A percentile compares a stretch with the other conserved stretches of the same genome.
phyloP scores from a whole-genome alignment of 2,797 vertebrate genomes.

The Enteromius trimaculatus region DNA sequence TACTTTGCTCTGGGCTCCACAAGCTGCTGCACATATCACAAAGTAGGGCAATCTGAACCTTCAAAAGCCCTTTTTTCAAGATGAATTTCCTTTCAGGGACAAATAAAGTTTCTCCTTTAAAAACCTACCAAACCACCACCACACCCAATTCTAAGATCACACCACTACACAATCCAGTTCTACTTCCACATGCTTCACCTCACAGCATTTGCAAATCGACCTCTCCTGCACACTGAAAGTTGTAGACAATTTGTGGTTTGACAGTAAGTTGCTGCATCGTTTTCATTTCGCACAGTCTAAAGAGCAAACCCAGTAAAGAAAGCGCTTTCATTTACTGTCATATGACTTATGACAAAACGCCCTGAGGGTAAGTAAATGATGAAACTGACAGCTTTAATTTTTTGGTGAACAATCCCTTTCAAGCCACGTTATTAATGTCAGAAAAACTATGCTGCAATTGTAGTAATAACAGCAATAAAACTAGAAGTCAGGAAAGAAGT shows the following conservation, averaged over 20 bases:
- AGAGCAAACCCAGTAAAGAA: neutral
- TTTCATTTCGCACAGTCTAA: neutral
- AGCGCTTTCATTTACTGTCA: neutral
- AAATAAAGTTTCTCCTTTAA: neutral
- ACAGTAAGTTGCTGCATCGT: neutral
- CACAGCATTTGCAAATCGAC: neutral
- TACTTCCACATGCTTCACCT: neutral
- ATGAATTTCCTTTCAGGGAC: too few species aligned
- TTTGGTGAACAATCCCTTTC: neutral
- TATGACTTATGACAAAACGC: neutral
- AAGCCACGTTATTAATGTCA: neutral
- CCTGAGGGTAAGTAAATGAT: neutral
- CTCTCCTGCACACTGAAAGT: neutral
- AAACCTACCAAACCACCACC: slow-evolving; percentile 55
- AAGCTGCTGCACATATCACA: slow-evolving; percentile 65
- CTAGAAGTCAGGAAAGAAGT: neutral
- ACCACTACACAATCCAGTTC: neutral
- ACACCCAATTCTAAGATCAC: neutral
- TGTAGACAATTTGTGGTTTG: neutral
- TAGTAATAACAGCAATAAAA: neutral
- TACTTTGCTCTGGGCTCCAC: slow-evolving; percentile 65
- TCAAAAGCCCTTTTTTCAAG: neutral
- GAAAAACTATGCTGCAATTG: neutral
- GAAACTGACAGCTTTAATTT: neutral
- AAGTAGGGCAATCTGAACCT: slow-evolving; percentile 16